Evolutionary conservation across 2,888 invertebrate species (phyloP), one percentile per base, ranked within the genome.

Genomic region (Andrena marginata): DNA sequence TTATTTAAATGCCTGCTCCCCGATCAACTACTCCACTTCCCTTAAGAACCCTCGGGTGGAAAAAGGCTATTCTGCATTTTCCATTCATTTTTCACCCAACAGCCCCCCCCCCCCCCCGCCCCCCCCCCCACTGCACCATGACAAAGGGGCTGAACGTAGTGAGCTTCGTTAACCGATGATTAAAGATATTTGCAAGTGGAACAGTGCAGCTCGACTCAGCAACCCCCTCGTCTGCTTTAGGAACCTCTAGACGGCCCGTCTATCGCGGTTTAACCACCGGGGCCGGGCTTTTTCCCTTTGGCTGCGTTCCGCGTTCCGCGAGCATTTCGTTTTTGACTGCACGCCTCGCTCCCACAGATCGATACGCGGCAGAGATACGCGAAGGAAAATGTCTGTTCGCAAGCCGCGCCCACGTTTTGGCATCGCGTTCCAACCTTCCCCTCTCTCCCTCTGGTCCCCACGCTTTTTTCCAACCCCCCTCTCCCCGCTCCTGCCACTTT

Each of bases 351-450:
- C 70, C 63, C 33, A 26, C 82, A 78, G 79, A 84, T 84, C 83
- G 84, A 84, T 84, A 84, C 82, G 70, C 63, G 63, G 62, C 67
- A 77, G 81, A 74, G 69, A 79, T 70, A 82, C 80, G 76, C 77
- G 68, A 84, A 84, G 77, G 84, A 80, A 83, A 80, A 80, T 76
- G 80, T 82, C 83, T 78, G 83, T 80, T 84, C 69, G 73, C 77
- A 73, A 83, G 72, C 83, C 84, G 83, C 84, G 76, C 84, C 84
- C 84, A 83, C 69, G 80, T 77, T 78, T 77, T 63, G 76, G 62
- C 82, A 75, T 69, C 80, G 42, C 64, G 74, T 76, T 48, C 42
- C 75, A 35, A 35, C 59, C 51, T 10, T 26, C 51, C 20, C 29
- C 54, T 54, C 63, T 23, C 33, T 16, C 20, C 31, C 31, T 26